Evolutionary conservation across 2,797 vertebrate genomes (phyloP), one percentile per base, ranked within the genome.

Genomic region (Uromys caudimaculatus): DNA sequence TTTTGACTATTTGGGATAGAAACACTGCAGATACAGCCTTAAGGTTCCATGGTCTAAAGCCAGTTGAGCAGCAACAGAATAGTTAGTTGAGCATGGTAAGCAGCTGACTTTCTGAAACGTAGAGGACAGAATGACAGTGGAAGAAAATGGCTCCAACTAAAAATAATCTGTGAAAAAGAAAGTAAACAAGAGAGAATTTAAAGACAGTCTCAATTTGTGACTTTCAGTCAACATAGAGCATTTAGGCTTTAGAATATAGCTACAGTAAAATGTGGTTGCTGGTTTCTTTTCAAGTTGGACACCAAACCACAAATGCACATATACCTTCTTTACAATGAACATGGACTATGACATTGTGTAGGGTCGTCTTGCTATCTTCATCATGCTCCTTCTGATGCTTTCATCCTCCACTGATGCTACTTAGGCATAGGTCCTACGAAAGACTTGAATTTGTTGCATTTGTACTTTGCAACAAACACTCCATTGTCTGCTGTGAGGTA

Each of bases 51-150:
- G 78, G 8, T 29, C 44, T 79, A 89, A 92, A 76, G 50, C 73
- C 73, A 85, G 17, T 52, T 83, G 67, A 81, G 44, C 29, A 76
- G n/a, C 44, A 83, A 86, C 24, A 56, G 60, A 89, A 81, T 4
- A 90, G 27, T 94, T 95, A 84, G 23, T 90, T 93, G 41, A 93
- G 79, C 64, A 32, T 50, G 76, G 32, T 56, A 47, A 95, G 76
- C 12, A 58, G 81, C 0, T 81, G 69, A 52, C 21, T 14, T 88
- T 95, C 84, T 81, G 60, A 92, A 91, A 78, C 85, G 67, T 32
- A 52, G 27, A 85, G 75, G 77, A 85, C 75, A 81, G 75, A 90
- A 71, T 62, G 19, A 3, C 58, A 56, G 3, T 75, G 16, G 16
- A 21, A n/a, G 67, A 83, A 81, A n/a, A 35, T 44, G 14, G 23